Conservation (phyloP, 1,140 invertebrate species). For the Epicauta chinensis region DNA sequence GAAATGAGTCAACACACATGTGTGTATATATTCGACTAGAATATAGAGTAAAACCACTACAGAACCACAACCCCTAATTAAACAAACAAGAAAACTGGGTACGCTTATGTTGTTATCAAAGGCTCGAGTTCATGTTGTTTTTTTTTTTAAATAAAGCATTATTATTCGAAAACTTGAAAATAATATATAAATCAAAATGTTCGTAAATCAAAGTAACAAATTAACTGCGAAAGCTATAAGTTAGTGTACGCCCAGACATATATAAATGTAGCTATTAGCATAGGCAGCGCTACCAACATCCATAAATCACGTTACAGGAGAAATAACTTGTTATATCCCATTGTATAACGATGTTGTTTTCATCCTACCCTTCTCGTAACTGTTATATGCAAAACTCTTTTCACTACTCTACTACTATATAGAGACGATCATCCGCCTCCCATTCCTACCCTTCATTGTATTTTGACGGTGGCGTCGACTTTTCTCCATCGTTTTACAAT, state of each 20-base stretch:
- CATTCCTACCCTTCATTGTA: no score
- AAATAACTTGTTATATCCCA: slow-evolving; percentile 44
- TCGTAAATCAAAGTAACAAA: slow-evolving; percentile 45
- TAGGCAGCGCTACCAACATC: slow-evolving; percentile 40
- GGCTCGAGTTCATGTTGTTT: no score
- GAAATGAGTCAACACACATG: no score
- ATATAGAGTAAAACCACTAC: no score
- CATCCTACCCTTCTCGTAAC: slow-evolving; percentile 35
- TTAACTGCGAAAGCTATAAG: slow-evolving; percentile 43
- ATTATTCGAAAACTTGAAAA: no score
- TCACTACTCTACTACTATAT: slow-evolving; percentile 17
- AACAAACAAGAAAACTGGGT: no score
- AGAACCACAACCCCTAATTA: no score
- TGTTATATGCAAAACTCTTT: slow-evolving; percentile 36
- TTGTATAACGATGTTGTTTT: slow-evolving; percentile 44
- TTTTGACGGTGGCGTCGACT: background rate
- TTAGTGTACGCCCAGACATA: slow-evolving; percentile 38
- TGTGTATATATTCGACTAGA: no score
- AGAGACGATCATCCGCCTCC: background rate
- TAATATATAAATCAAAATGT: slow-evolving; percentile 22
- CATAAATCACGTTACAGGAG: slow-evolving; percentile 43
- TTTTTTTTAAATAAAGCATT: no score
- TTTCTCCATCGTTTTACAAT: slow-evolving; percentile 7
- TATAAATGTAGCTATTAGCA: slow-evolving; percentile 44
- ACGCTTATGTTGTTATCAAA: no score